Evolutionary conservation across 2,797 vertebrate genomes (phyloP).

Genomic region (Sarcophilus harrisii): DNA sequence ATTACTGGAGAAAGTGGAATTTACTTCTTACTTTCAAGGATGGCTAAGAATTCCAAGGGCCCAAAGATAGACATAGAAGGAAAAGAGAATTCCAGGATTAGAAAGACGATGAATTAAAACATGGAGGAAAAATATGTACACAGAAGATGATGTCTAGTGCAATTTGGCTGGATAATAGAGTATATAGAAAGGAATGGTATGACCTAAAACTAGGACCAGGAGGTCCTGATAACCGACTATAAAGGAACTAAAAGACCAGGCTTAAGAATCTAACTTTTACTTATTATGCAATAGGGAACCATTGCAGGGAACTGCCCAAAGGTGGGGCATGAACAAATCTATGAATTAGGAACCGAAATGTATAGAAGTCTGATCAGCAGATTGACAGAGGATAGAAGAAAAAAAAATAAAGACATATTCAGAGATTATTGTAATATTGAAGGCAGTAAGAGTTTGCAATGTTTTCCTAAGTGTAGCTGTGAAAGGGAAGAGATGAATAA

Average conservation of each 20-base stretch:
- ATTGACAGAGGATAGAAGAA: background rate
- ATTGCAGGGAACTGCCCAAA: background rate
- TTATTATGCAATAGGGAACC: background rate
- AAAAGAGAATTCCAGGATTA: background rate
- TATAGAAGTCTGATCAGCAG: background rate
- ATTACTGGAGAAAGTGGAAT: too few relatives aligned
- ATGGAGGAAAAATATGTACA: background rate
- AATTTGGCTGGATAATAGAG: background rate
- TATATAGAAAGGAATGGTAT: background rate
- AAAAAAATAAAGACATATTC: background rate
- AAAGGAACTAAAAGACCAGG: background rate
- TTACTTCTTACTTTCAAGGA: background rate
- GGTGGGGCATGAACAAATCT: background rate
- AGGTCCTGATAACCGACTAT: background rate
- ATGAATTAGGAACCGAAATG: background rate
- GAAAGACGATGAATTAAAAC: background rate
- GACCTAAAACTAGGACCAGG: background rate
- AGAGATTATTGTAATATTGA: background rate
- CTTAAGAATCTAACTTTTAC: background rate
- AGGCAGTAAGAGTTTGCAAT: background rate
- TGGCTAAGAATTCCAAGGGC: background rate
- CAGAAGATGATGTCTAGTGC: background rate
- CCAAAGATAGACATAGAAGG: background rate
- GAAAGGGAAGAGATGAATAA: background rate
- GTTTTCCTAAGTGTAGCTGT: background rate